phyloP scores from a whole-genome alignment of 2,113 vertebrate species.

The Prunella fulvescens region DNA sequence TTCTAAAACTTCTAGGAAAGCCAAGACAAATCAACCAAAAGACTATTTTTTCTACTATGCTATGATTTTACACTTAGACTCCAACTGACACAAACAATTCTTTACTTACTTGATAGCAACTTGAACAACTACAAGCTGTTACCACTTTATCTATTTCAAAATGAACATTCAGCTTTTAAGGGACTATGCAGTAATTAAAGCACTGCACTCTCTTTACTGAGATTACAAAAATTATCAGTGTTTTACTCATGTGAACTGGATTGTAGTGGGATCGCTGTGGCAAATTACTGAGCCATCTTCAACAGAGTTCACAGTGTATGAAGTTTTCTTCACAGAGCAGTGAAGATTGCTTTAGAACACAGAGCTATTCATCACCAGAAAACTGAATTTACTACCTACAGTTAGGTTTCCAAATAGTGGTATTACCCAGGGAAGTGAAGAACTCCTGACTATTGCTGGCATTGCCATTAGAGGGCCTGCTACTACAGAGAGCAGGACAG shows the following conservation, averaged over 20 bases:
- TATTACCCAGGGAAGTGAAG: not conserved
- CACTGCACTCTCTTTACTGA: not conserved
- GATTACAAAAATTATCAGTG: not conserved
- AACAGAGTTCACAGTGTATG: not conserved
- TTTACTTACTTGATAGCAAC: conserved; percentile 5
- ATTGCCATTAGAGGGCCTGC: not conserved
- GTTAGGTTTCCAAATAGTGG: not conserved
- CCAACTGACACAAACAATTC: not conserved
- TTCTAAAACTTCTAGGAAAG: not conserved
- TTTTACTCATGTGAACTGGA: not conserved
- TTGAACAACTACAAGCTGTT: not conserved
- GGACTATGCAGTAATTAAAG: conserved; percentile 19
- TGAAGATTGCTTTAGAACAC: not conserved
- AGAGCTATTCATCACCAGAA: not conserved
- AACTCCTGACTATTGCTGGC: not conserved
- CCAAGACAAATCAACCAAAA: not conserved
- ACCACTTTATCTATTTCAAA: conserved; percentile 14
- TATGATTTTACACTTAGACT: not conserved
- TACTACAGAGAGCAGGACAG: not conserved
- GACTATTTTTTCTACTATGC: not conserved
- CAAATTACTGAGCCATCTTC: not conserved
- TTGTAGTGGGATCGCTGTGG: not conserved
- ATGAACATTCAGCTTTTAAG: not conserved
- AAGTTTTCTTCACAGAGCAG: not conserved
- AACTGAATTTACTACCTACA: not conserved